Base-by-base conservation (phyloP, 1,140 invertebrate species). In the Leptinotarsa lineolata region DNA sequence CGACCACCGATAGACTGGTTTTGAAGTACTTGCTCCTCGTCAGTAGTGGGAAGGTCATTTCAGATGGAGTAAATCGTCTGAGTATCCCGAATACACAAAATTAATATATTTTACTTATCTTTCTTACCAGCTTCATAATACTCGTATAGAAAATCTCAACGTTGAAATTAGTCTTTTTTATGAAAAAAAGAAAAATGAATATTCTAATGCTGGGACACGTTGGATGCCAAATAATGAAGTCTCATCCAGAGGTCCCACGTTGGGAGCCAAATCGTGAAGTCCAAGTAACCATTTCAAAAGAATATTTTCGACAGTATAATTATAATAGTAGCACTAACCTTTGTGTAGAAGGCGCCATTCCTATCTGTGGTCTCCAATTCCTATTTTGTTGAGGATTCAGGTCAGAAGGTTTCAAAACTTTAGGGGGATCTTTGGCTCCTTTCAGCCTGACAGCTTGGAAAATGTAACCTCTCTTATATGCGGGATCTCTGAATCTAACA, bases 391-490 rank as follows among this genome's bases (percentile, higher is more conserved):
- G 89, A 48, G 88, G 87, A 20, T 88, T 86, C 72, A 94, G 89
- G 83, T 96, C 91, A 65, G 90, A 89, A 0, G 94, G 94, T 84
- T 95, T 95, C 44, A 98, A 86, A 1, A 95, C 92, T 70, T 87
- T 86, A 0, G 90, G 88, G 1, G 96, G 94, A 66, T 92, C 88
- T 30, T 87, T 87, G 20, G 90, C 92, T 8, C 89, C 89, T 68
- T 90, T 85, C 48, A 98, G 85, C 58, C 90, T 86, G 48, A 85
- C 88, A 15, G 96, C 93, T 20, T 91, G 90, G 85, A 96, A 98
- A 15, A 95, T 87, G 81, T 90, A 94, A 76, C 91, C 91, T 2
- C 87, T 86, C 1, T 88, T 85, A 86, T 93, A 98, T 74, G 89
- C 86, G 0, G 95, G 96, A 88, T 98, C 95, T 70, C 90, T 84